These are phyloP conservation scores for Ennomos fuscantarius DNA, from an alignment of 2,888 invertebrate genomes.

Conservation along the genomic window DNA sequence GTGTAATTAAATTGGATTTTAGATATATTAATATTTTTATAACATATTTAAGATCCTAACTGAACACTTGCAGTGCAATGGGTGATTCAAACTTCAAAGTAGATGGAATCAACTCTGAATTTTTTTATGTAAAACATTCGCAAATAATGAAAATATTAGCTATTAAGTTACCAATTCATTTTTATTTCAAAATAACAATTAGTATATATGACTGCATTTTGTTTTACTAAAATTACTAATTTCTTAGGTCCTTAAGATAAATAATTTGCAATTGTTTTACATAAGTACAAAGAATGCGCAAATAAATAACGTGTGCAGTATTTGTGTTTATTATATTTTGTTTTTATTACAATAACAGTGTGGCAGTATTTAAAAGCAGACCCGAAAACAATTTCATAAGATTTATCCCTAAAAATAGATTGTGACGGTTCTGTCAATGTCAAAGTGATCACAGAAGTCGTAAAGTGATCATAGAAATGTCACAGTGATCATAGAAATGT, in stretches of 20 bases:
- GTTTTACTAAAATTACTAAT: too few relatives aligned
- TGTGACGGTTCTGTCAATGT: slow-evolving; percentile 23
- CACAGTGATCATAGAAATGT: background rate
- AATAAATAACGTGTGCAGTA: slow-evolving; percentile 33
- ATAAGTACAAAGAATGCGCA: slow-evolving; percentile 11
- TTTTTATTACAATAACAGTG: slow-evolving; percentile 16
- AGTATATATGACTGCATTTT: too few relatives aligned
- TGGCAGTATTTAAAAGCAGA: slow-evolving; percentile 41
- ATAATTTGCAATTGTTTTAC: slow-evolving; percentile 15
- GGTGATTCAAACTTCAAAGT: slow-evolving; percentile 21
- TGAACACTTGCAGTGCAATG: too few relatives aligned
- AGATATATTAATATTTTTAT: too few relatives aligned
- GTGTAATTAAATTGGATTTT: too few relatives aligned
- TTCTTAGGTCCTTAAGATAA: background rate
- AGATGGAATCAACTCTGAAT: slow-evolving; percentile 16
- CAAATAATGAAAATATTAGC: background rate
- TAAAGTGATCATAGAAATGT: background rate
- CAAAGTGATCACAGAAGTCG: slow-evolving; percentile 18
- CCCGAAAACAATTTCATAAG: slow-evolving; percentile 29
- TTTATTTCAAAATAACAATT: too few relatives aligned
- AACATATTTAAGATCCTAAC: too few relatives aligned
- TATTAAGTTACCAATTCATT: too few relatives aligned
- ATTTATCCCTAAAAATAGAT: slow-evolving; percentile 20
- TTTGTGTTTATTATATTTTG: slow-evolving; percentile 25
- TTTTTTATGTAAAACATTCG: slow-evolving; percentile 19